A percentile compares a stretch with the other conserved stretches of the same genome.
Evolutionary conservation across 2,797 vertebrate genomes (phyloP).

Genomic region (Anableps anableps): DNA sequence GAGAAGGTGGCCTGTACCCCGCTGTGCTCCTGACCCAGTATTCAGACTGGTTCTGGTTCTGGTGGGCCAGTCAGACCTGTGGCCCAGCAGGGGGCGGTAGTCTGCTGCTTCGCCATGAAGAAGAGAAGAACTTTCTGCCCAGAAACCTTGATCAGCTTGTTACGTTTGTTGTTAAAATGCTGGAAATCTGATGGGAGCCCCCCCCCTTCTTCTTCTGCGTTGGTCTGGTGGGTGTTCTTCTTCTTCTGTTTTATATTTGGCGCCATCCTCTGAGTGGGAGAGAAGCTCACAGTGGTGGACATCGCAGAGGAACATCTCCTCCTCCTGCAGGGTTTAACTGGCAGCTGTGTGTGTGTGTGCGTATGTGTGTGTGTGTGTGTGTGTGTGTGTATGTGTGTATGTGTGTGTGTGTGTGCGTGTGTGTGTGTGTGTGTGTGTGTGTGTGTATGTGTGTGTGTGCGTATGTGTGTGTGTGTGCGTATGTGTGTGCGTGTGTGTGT

Average conservation of each 20-base stretch:
- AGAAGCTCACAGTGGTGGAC: neutral
- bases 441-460: conserved; percentile 19
- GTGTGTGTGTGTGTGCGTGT: conserved; percentile 6
- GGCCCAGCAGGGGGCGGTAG: no score
- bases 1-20: no score
- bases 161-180: neutral
- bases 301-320: neutral
- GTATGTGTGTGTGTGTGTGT: neutral
- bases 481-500: neutral
- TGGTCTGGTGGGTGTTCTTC: neutral
- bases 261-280: neutral
- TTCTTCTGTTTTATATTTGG: neutral
- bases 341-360: neutral
- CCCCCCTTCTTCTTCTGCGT: no score
- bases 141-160: no score
- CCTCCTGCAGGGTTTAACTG: neutral
- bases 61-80: no score
- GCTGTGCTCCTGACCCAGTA: no score
- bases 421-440: neutral
- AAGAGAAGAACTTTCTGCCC: no score
- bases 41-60: no score
- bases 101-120: no score
- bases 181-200: neutral
- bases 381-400: neutral
- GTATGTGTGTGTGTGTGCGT: neutral